Evolutionary conservation across 1,140 invertebrate species (phyloP).

Genomic region (Nebria ingens): DNA sequence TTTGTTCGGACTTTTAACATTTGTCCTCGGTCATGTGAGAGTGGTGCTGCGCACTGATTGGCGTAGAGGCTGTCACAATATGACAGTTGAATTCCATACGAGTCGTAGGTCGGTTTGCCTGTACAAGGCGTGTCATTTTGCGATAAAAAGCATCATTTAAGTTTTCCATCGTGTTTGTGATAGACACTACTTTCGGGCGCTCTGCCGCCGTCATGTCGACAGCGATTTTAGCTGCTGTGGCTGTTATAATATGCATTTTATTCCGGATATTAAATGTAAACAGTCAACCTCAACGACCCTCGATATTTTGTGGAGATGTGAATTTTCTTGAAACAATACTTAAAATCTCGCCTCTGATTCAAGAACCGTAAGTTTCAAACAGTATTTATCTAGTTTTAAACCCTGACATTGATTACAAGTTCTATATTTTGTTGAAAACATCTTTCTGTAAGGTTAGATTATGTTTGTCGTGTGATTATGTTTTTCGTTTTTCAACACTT

Average conservation of each 20-base stretch:
- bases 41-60: neutral
- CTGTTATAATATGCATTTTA: slow-evolving; percentile 66
- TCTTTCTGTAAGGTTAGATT: neutral
- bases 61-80: neutral
- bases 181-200: slow-evolving; percentile 13
- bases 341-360: slow-evolving; percentile 62
- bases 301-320: slow-evolving; percentile 59
- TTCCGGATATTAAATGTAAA: slow-evolving; percentile 75
- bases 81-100: neutral
- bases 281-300: slow-evolving; percentile 61
- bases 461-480: neutral
- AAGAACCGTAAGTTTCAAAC: slow-evolving; percentile 61
- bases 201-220: slow-evolving; percentile 49
- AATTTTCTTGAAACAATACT: slow-evolving; percentile 64
- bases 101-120: neutral
- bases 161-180: slow-evolving; percentile 9
- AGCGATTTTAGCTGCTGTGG: slow-evolving; percentile 59
- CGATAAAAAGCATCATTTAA: neutral
- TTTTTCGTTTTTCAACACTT: neutral
- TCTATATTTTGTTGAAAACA: slow-evolving; percentile 13
- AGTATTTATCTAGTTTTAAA: slow-evolving; percentile 5
- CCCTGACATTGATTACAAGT: too few species aligned
- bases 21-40: slow-evolving; percentile 14
- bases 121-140: neutral
- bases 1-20: neutral